A percentile compares a stretch with the other conserved stretches of the same genome.
These are phyloP conservation scores for Nemapogon koenigi DNA, from an alignment of 2,888 invertebrate genomes.

Conservation along the genomic window DNA sequence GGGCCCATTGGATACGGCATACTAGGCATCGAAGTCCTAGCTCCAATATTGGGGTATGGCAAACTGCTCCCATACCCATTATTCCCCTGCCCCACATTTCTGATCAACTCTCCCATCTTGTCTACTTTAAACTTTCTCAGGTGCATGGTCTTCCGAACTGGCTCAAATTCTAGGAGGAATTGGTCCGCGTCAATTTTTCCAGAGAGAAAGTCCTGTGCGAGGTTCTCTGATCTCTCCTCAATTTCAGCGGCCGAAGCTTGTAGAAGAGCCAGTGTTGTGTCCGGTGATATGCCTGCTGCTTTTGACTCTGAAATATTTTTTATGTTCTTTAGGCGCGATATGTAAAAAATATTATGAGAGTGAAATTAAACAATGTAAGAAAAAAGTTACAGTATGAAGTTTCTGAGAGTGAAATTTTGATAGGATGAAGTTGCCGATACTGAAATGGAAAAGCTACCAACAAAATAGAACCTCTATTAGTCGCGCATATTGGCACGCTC, in stretches of 20 bases:
- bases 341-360: neutral
- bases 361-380: neutral
- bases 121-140: slow-evolving; percentile 89
- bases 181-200: slow-evolving; percentile 77
- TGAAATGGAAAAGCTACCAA: too few relatives aligned
- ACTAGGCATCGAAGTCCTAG: slow-evolving; percentile 54
- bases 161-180: slow-evolving; percentile 85
- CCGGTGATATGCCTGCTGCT: slow-evolving; percentile 79
- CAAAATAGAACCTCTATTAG: too few relatives aligned
- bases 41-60: slow-evolving; percentile 47
- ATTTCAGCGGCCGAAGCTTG: slow-evolving; percentile 92
- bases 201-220: slow-evolving; percentile 81
- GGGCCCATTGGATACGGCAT: slow-evolving; percentile 78
- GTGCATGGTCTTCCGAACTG: slow-evolving; percentile 69
- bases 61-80: slow-evolving; percentile 43
- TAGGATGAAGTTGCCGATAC: too few relatives aligned
- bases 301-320: slow-evolving; percentile 68
- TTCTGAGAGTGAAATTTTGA: too few relatives aligned
- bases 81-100: slow-evolving; percentile 35
- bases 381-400: too few relatives aligned
- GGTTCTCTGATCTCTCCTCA: slow-evolving; percentile 90
- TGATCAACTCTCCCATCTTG: slow-evolving; percentile 82
- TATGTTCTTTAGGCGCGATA: too few relatives aligned
- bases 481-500: too few relatives aligned
- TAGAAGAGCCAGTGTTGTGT: slow-evolving; percentile 85